Evolutionary conservation across 2,113 vertebrate species (phyloP).

Genomic region (Paralichthys olivaceus): DNA sequence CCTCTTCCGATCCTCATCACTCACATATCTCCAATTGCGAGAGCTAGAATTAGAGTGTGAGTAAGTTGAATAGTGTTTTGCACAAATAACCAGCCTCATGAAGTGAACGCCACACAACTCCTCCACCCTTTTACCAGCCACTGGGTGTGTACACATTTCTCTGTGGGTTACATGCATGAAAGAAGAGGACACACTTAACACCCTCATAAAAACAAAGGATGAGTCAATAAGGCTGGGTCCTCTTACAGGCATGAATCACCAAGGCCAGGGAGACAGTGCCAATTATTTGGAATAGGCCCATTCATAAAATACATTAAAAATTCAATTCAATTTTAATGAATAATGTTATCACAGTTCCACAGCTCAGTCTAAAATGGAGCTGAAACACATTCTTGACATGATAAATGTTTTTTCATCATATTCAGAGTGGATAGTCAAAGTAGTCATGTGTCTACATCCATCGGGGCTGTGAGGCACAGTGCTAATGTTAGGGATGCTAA

Average conservation of each 20-base stretch:
- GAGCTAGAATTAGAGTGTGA: conserved; percentile 75
- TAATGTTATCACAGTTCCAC: too few species aligned
- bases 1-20: conserved; percentile 69
- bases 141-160: conserved; percentile 24
- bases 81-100: too few species aligned
- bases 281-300: not conserved
- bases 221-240: not conserved
- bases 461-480: too few species aligned
- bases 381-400: too few species aligned
- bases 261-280: not conserved
- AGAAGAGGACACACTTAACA: not conserved
- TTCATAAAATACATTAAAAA: too few species aligned
- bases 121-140: conserved; percentile 34
- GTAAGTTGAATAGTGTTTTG: not conserved
- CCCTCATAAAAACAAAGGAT: not conserved
- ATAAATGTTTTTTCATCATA: too few species aligned
- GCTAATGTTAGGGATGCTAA: too few species aligned
- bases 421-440: too few species aligned
- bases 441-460: too few species aligned
- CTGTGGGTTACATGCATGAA: not conserved
- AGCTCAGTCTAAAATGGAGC: too few species aligned
- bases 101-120: not conserved
- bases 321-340: too few species aligned
- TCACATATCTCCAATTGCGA: conserved; percentile 83
- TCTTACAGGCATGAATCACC: not conserved